Base-by-base conservation (phyloP, 2,113 vertebrate species). In the Talpa occidentalis region DNA sequence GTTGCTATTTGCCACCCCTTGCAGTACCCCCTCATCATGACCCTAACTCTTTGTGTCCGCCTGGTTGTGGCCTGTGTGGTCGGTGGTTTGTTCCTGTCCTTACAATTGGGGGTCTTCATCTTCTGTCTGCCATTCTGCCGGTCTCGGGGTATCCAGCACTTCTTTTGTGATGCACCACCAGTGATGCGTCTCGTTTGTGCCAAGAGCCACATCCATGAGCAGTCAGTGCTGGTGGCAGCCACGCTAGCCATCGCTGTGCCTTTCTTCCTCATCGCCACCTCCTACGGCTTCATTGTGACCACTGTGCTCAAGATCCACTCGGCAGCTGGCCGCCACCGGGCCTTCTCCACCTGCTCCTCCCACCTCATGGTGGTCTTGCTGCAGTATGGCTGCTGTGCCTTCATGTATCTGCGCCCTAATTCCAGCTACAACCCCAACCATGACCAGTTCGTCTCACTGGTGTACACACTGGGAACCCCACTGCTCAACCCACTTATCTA, bases 401-500 rank as follows among this genome's bases (percentile, higher is more conserved):
- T 93, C 10, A 69, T 56, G n/a, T 86, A 83, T 35, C 67, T 86
- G 59, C 8, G 10, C 32, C 81, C 82, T 14, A 81, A 56, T 1
- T 82, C 89, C 42, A 93, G 85, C 54, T 95, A 56, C 35, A 47
- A 82, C 3, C 74, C 93, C 32, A 66, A 86, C 21, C 88, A 87
- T 32, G 97, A 98, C 15, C 93, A 83, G 56, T 28, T 97, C 26
- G 5, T 98, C 14, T 97, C 97, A 0, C 52, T 98, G 49, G 82
- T 97, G 1, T 97, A 97, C 76, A 97, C 89, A 1, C 42, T 97
- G 40, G 95, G 94, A 24, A 97, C 96, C 10, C 98, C 97, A 3
- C 44, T 97, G 17, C 82, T 98, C 87, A 98, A 98, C 49, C 97
- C 97, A 1, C 64, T 98, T 30, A 97, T 97, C 64, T 98, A 98